A percentile compares a stretch with the other conserved stretches of the same genome.
phyloP scores from a whole-genome alignment of 2,888 invertebrate genomes.

The Drosophila ustulata region DNA sequence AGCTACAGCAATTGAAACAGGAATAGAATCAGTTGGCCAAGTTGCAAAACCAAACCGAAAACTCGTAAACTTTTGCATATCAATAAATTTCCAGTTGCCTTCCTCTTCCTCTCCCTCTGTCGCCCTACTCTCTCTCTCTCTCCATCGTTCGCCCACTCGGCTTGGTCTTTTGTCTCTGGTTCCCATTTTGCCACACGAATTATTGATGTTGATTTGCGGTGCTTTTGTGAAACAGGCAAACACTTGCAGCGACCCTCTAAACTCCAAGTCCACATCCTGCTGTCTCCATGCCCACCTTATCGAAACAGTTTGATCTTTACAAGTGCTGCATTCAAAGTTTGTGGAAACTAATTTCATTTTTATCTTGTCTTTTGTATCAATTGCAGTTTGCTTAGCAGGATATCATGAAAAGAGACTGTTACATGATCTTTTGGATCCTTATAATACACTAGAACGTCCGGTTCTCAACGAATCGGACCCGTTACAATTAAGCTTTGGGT shows the following conservation, averaged over 20 bases:
- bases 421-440: constrained; percentile 95
- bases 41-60: constrained; percentile 60
- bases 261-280: not conserved
- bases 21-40: constrained; percentile 54
- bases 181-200: constrained; percentile 57
- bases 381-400: constrained; percentile 89
- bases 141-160: not conserved
- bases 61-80: constrained; percentile 79
- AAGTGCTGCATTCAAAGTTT: constrained; percentile 33
- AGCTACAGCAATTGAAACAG: constrained; percentile 23
- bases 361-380: constrained; percentile 44
- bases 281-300: not conserved
- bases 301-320: constrained; percentile 24
- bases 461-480: constrained; percentile 98
- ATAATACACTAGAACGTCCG: constrained; percentile 97
- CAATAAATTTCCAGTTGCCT: constrained; percentile 67
- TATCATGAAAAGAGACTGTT: constrained; percentile 96
- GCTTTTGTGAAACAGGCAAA: constrained; percentile 59
- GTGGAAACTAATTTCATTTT: constrained; percentile 38
- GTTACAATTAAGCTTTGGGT: constrained; percentile 97
- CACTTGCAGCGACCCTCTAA: constrained; percentile 52
- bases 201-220: constrained; percentile 80
- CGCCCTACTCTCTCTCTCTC: not conserved
- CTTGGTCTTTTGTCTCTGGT: constrained; percentile 12
- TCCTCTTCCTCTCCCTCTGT: not conserved